phyloP scores from a whole-genome alignment of 2,113 vertebrate species.

The Promerops cafer region DNA sequence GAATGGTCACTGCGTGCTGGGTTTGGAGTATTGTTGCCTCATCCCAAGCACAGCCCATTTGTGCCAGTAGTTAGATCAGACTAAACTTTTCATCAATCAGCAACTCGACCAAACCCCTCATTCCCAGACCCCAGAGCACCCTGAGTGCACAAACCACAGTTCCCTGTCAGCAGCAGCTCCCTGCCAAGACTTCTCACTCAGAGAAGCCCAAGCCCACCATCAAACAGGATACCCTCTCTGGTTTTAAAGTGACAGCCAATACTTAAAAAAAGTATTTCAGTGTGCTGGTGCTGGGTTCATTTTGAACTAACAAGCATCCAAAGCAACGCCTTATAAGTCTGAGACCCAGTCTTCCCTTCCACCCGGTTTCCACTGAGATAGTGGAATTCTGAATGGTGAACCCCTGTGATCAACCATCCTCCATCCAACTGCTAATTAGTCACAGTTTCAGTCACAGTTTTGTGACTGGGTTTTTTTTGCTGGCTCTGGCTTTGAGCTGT shows the following conservation, averaged over 20 bases:
- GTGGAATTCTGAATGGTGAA: neutral
- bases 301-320: neutral
- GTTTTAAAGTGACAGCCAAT: neutral
- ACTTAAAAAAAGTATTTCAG: neutral
- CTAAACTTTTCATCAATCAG: neutral
- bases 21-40: neutral
- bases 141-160: neutral
- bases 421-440: neutral
- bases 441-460: neutral
- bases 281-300: neutral
- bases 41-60: neutral
- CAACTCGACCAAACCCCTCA: neutral
- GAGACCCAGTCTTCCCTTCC: neutral
- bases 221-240: fast-evolving
- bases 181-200: neutral
- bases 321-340: neutral
- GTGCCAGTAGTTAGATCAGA: neutral
- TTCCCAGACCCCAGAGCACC: neutral
- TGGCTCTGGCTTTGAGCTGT: neutral
- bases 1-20: neutral
- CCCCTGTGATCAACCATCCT: neutral
- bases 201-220: neutral
- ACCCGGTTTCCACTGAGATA: neutral
- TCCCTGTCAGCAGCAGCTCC: neutral
- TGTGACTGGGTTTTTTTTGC: neutral